These are phyloP conservation scores for Argynnis bischoffii DNA, from an alignment of 2,888 invertebrate genomes.

Conservation along the genomic window DNA sequence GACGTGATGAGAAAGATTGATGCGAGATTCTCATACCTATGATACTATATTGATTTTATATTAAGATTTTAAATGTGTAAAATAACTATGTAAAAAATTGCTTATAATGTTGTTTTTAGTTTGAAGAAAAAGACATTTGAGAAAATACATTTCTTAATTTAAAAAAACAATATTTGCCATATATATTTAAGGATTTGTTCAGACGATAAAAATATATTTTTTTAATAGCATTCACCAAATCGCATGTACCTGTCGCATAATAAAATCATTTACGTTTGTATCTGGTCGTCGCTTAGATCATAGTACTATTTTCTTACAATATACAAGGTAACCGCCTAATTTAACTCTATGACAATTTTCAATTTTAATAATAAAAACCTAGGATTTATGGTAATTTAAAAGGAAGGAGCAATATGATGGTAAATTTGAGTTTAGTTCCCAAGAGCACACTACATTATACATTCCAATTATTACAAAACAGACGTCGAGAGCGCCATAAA, in stretches of 20 bases:
- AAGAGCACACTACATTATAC: conserved; percentile 48
- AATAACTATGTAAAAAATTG: neutral
- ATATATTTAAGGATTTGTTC: no score
- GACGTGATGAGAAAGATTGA: conserved; percentile 77
- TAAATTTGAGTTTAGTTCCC: conserved; percentile 34
- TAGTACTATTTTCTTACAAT: neutral
- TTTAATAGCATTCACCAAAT: no score
- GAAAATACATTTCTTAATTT: neutral
- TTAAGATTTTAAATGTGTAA: conserved; percentile 5
- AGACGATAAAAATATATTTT: no score
- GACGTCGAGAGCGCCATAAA: conserved; percentile 45
- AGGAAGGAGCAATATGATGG: conserved; percentile 11
- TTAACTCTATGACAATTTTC: neutral
- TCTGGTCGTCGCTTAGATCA: neutral
- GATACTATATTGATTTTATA: conserved; percentile 44
- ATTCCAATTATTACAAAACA: conserved; percentile 52
- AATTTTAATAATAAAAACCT: conserved; percentile 8
- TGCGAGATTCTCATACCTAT: conserved; percentile 46
- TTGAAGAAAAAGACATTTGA: neutral
- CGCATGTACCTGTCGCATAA: neutral
- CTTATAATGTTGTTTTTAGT: neutral
- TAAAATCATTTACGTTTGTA: neutral
- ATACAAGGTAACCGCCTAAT: neutral
- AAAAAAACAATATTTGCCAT: no score
- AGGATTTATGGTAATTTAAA: conserved; percentile 13